phyloP scores from a whole-genome alignment of 2,113 vertebrate species.

The Catharus bicknelli region DNA sequence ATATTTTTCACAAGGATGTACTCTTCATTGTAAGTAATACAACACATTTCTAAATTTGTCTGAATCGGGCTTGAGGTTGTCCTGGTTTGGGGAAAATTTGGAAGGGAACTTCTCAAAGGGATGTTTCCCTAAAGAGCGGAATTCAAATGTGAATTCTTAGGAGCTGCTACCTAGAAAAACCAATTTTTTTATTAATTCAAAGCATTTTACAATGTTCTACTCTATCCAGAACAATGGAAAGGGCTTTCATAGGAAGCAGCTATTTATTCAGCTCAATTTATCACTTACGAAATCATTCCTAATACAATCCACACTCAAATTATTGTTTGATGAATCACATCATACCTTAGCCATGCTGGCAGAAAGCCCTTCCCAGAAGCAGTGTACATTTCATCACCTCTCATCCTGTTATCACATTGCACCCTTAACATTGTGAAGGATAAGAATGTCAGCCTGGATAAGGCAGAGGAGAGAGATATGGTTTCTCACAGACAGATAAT shows the following conservation, averaged over 20 bases:
- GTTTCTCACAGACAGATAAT: neutral
- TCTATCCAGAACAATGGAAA: neutral
- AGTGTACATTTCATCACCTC: neutral
- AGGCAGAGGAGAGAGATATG: neutral
- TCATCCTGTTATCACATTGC: neutral
- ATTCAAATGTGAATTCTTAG: neutral
- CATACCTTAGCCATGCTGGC: neutral
- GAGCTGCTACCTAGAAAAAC: neutral
- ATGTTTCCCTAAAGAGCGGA: neutral
- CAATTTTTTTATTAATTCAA: neutral
- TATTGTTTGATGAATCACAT: slow-evolving; percentile 28
- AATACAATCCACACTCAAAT: slow-evolving; percentile 12
- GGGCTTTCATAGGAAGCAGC: neutral
- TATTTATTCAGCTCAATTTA: neutral
- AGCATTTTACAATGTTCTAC: neutral
- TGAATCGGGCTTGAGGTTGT: neutral
- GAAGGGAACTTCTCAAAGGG: neutral
- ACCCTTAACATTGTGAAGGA: neutral
- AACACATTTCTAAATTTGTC: neutral
- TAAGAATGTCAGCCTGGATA: slow-evolving; percentile 1
- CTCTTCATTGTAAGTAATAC: neutral
- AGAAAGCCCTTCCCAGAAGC: neutral
- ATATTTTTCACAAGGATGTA: neutral
- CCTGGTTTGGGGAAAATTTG: neutral
- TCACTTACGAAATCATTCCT: slow-evolving; percentile 2